Evolutionary conservation across 1,140 invertebrate genomes (phyloP).

Genomic region (Drosophila eugracilis): DNA sequence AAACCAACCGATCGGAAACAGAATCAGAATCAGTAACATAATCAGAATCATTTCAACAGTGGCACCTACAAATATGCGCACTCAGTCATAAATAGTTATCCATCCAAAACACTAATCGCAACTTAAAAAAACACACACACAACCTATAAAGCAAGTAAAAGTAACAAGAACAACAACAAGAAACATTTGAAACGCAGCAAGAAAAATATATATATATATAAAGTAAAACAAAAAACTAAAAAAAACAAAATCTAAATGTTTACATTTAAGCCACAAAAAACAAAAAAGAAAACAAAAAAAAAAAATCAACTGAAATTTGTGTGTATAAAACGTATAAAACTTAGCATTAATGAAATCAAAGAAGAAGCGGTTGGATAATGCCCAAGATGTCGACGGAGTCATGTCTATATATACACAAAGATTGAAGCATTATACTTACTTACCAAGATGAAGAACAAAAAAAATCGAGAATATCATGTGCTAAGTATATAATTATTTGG

Average conservation of each 20-base stretch:
- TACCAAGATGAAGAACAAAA: slow-evolving; percentile 37
- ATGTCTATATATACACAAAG: slow-evolving; percentile 47
- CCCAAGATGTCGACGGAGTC: slow-evolving; percentile 34
- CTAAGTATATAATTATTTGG: slow-evolving; percentile 64
- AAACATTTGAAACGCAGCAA: slow-evolving; percentile 62
- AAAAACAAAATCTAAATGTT: slow-evolving; percentile 70
- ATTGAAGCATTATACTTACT: slow-evolving; percentile 59
- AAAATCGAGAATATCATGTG: slow-evolving; percentile 37
- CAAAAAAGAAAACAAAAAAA: slow-evolving; percentile 41
- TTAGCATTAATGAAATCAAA: slow-evolving; percentile 67
- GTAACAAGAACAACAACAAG: slow-evolving; percentile 16
- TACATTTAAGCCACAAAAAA: slow-evolving; percentile 69
- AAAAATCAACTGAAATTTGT: slow-evolving; percentile 75
- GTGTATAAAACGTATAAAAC: slow-evolving; percentile 78
- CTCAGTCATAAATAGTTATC: slow-evolving; percentile 47
- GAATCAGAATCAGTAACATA: slow-evolving; percentile 13
- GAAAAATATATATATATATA: slow-evolving; percentile 63
- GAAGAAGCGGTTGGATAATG: slow-evolving; percentile 16
- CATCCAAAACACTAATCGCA: slow-evolving; percentile 43
- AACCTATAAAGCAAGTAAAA: slow-evolving; percentile 40
- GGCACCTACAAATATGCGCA: slow-evolving; percentile 69
- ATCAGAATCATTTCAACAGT: slow-evolving; percentile 40
- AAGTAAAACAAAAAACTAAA: slow-evolving; percentile 50
- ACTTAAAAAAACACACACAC: slow-evolving; percentile 61
- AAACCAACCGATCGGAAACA: slow-evolving; percentile 42